Conservation (phyloP, 2,888 invertebrate species). For the Drosophila mimetica region DNA sequence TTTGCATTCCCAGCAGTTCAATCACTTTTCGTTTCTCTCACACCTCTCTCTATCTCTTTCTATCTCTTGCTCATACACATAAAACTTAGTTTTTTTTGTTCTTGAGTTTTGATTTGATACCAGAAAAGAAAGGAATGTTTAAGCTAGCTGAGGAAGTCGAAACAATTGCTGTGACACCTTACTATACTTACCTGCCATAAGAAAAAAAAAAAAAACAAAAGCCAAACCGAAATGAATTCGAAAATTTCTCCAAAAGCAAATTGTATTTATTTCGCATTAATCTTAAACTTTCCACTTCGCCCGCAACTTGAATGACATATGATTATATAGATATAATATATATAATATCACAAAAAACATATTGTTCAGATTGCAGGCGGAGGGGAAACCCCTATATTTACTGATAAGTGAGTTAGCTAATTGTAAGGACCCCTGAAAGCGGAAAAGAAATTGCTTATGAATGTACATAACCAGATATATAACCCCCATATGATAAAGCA, state of each 20-base stretch:
- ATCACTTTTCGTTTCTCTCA: slow-evolving; percentile 62
- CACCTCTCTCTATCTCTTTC: slow-evolving; percentile 44
- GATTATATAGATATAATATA: too few relatives aligned
- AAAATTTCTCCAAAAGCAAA: slow-evolving; percentile 52
- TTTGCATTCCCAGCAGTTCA: slow-evolving; percentile 80
- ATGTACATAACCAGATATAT: slow-evolving; percentile 51
- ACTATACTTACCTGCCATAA: slow-evolving; percentile 71
- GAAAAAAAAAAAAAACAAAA: slow-evolving; percentile 12
- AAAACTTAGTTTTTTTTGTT: slow-evolving; percentile 60
- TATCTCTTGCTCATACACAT: slow-evolving; percentile 45
- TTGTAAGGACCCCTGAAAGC: slow-evolving; percentile 60
- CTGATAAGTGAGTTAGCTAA: slow-evolving; percentile 48
- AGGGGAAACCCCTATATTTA: slow-evolving; percentile 17
- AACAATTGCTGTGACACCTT: slow-evolving; percentile 77
- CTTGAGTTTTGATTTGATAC: slow-evolving; percentile 31
- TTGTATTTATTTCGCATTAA: slow-evolving; percentile 69
- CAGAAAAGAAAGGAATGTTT: slow-evolving; percentile 25
- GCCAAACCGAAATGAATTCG: slow-evolving; percentile 54
- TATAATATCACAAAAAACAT: too few relatives aligned
- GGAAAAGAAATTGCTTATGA: slow-evolving; percentile 40
- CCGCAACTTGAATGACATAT: slow-evolving; percentile 46
- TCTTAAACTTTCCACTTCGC: slow-evolving; percentile 12
- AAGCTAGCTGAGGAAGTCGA: slow-evolving; percentile 42
- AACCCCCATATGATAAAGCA: slow-evolving; percentile 41
- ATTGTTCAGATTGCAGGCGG: slow-evolving; percentile 12